Evolutionary conservation across 2,113 vertebrate species (phyloP), one percentile per base, ranked within the genome.

Genomic region (Saguinus imperator): DNA sequence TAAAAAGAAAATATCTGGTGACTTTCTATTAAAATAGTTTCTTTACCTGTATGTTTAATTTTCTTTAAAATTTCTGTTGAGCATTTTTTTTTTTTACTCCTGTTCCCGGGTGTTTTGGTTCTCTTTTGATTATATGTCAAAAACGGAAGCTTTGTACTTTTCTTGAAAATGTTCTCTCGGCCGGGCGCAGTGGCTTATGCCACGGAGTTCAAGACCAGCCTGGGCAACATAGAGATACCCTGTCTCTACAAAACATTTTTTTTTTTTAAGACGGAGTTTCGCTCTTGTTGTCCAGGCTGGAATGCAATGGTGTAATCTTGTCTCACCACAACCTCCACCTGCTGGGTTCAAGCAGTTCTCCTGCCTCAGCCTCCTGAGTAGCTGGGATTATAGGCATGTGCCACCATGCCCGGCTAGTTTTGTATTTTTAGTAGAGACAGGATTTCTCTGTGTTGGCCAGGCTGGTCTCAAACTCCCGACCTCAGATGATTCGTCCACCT

Each of bases 81-180:
- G 40, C 11, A 21, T 43, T 68, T 70, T 57, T 27, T 29, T 68
- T 76, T 45, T 89, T 48, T 48, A 61, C 27, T 35, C 16, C 40
- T n/a, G 27, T 57, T 82, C 43, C 87, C 50, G 83, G 20, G 82
- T 70, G 17, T 81, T 81, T 75, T 66, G 27, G n/a, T 76, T 89
- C n/a, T 87, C 23, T 75, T 55, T 35, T 87, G 20, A 83, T 70
- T 76, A 82, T 70, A 35, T 87, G 48, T 14, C 40, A 82, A 40
- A 91, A 40, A 76, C 81, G 81, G 17, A 91, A 94, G 23, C 18
- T 61, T 81, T 94, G n/a, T 87, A 82, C 76, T 66, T 86, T 66
- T 82, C 55, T 76, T 87, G 20, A 68, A 94, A 29, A 37, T 82
- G 29, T 82, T 82, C 75, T 50, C 88, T 75, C 25, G 27, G 61